Percentiles rank a stretch among this genome's conserved stretches.
Evolutionary conservation across 2,888 invertebrate genomes (phyloP).

Genomic region (Ecliptopera silaceata): DNA sequence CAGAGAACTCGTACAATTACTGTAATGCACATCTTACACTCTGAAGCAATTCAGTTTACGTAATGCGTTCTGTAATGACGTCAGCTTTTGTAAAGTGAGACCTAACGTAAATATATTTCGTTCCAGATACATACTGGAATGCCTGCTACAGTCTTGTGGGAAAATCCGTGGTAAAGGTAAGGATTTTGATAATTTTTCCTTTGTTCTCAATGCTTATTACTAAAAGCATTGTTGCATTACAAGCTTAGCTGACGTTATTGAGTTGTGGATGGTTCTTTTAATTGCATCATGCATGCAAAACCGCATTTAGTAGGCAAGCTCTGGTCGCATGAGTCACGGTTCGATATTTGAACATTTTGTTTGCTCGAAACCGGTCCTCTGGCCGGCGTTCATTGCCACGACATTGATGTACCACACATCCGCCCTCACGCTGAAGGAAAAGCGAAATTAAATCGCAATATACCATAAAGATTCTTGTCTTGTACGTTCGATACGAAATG

Average conservation of each 20-base stretch:
- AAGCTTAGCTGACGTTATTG: not conserved
- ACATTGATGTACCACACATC: conserved; percentile 32
- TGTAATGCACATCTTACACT: not conserved
- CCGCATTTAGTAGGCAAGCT: conserved; percentile 20
- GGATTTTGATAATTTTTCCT: not conserved
- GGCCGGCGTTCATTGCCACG: conserved; percentile 51
- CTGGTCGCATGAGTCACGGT: conserved; percentile 46
- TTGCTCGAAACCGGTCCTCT: conserved; percentile 48
- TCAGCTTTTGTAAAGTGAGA: conserved; percentile 1
- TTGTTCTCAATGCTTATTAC: not conserved
- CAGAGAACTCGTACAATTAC: not conserved
- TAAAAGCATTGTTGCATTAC: not conserved
- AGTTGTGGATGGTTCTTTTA: conserved; percentile 17
- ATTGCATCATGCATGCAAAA: conserved; percentile 28
- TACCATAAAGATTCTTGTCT: conserved; percentile 5
- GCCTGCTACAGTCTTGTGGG: conserved; percentile 39
- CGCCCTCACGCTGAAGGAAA: conserved; percentile 21
- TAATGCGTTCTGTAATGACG: not conserved
- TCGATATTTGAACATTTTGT: conserved; percentile 37
- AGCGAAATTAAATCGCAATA: conserved; percentile 17
- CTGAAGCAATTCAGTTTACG: not conserved
- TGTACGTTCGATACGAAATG: conserved; percentile 10
- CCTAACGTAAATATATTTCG: conserved; percentile 22
- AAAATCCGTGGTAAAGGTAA: conserved; percentile 57
- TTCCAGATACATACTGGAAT: conserved; percentile 47